A percentile compares a stretch with the other conserved stretches of the same genome.
phyloP scores from a whole-genome alignment of 2,113 vertebrate species.

The Myocastor coypus region DNA sequence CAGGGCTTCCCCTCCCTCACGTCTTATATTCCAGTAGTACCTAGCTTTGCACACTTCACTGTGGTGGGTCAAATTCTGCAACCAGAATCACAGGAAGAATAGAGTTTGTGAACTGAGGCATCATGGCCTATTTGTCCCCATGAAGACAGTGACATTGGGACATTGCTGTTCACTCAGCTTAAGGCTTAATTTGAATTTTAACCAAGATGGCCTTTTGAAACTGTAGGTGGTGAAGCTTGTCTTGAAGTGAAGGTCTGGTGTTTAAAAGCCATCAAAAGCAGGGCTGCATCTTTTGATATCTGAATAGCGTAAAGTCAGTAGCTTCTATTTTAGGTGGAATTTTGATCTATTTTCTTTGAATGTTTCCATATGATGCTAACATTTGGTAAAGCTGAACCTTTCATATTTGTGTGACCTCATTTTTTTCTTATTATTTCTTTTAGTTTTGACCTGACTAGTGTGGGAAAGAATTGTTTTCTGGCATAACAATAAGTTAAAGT shows the following conservation, averaged over 20 bases:
- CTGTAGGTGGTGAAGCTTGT: constrained; percentile 30
- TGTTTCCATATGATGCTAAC: neutral
- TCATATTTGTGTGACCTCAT: constrained; percentile 9
- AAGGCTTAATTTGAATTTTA: constrained; percentile 45
- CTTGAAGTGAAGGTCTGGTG: constrained; percentile 27
- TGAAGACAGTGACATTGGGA: neutral
- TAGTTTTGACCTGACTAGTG: constrained; percentile 8
- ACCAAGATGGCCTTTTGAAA: constrained; percentile 44
- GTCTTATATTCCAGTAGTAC: neutral
- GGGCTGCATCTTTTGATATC: constrained; percentile 38
- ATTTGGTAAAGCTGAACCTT: constrained; percentile 17
- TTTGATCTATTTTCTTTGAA: constrained; percentile 69
- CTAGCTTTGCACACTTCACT: neutral
- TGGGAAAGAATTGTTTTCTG: constrained; percentile 42
- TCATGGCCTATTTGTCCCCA: neutral
- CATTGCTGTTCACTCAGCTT: constrained; percentile 3
- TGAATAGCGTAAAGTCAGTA: neutral
- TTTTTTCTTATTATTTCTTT: constrained; percentile 22
- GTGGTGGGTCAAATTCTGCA: neutral
- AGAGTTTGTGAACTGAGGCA: neutral
- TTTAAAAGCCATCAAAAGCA: constrained; percentile 37
- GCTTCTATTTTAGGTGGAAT: constrained; percentile 54
- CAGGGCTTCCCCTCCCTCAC: neutral
- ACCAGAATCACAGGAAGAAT: neutral
- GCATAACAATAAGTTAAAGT: neutral